Conservation (phyloP, 2,113 vertebrate species). For the Silurus asotus region DNA sequence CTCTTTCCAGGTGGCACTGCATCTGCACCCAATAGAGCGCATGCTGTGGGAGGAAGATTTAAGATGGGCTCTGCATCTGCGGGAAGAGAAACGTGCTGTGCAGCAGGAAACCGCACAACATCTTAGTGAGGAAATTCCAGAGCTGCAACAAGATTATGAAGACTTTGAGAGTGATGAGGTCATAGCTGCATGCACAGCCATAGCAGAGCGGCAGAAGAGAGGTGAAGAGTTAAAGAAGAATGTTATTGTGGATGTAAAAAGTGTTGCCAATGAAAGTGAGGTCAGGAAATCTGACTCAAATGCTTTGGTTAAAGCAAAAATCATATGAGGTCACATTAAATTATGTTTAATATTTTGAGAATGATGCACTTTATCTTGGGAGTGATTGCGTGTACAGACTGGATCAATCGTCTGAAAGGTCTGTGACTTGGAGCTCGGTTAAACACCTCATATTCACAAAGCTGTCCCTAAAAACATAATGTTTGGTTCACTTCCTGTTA, state of each 20-base stretch:
- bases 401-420: too few relatives aligned
- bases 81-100: conserved; percentile 72
- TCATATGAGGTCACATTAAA: conserved; percentile 44
- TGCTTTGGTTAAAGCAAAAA: conserved; percentile 82
- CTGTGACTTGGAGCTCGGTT: too few relatives aligned
- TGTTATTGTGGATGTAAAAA: conserved; percentile 79
- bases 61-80: conserved; percentile 81
- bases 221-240: conserved; percentile 71
- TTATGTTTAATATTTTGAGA: neutral
- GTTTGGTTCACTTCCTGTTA: neutral
- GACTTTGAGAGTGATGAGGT: conserved; percentile 97
- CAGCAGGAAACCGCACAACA: conserved; percentile 60
- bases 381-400: neutral
- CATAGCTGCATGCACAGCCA: conserved; percentile 87
- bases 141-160: conserved; percentile 87
- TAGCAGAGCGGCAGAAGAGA: conserved; percentile 83
- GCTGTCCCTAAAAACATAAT: neutral
- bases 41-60: conserved; percentile 91
- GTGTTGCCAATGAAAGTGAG: conserved; percentile 74
- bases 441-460: too few relatives aligned
- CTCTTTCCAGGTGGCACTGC: conserved; percentile 91
- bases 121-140: conserved; percentile 67
- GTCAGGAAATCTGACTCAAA: conserved; percentile 62
- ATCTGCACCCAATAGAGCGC: conserved; percentile 83
- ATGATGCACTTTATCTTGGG: neutral